A percentile compares a stretch with the other conserved stretches of the same genome.
Evolutionary conservation across 2,797 vertebrate genomes (phyloP).

Genomic region (Buceros bicornis): DNA sequence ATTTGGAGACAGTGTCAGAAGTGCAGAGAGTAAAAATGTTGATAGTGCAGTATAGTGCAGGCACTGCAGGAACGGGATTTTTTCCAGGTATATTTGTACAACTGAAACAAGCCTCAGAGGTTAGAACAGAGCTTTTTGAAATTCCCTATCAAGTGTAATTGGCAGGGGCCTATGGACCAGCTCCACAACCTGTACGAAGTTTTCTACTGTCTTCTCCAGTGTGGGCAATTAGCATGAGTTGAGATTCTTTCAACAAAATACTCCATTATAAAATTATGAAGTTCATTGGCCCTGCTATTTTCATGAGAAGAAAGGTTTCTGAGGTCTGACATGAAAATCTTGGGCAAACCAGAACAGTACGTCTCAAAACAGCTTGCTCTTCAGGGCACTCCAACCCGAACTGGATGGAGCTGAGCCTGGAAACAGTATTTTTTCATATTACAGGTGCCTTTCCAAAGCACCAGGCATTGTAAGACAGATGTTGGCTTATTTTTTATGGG

Average conservation of each 20-base stretch:
- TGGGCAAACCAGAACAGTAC: background rate
- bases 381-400: background rate
- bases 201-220: background rate
- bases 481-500: background rate
- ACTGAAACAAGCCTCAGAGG: background rate
- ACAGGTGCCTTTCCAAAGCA: constrained; percentile 25
- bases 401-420: background rate
- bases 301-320: background rate
- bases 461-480: background rate
- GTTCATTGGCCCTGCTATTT: rapidly evolving
- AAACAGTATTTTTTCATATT: background rate
- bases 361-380: background rate
- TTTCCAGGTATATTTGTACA: background rate
- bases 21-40: rapidly evolving
- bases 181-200: background rate
- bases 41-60: background rate
- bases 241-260: background rate
- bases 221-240: background rate
- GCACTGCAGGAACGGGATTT: background rate
- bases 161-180: background rate
- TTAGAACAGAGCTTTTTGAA: background rate
- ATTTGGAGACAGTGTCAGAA: background rate
- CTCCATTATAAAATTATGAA: background rate
- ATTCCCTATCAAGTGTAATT: background rate
- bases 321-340: background rate